Conservation (phyloP, 2,888 invertebrate genomes). For the Mayetiola destructor region DNA sequence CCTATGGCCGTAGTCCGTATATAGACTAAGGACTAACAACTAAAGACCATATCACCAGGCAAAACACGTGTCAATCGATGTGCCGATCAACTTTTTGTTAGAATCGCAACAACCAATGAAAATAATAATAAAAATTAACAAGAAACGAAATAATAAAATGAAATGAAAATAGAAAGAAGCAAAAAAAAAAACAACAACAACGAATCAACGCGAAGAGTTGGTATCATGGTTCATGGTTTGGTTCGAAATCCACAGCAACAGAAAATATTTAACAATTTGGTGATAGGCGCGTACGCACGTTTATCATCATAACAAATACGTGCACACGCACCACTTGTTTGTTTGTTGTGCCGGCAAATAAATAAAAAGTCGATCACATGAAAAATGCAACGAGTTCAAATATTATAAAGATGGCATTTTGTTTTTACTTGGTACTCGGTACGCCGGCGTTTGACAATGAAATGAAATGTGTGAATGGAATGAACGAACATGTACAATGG, state of each 20-base stretch:
- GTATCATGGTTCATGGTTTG: too few relatives aligned
- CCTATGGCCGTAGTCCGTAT: neutral
- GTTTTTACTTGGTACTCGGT: too few relatives aligned
- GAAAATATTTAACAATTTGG: constrained; percentile 5
- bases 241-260: neutral
- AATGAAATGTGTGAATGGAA: too few relatives aligned
- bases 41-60: neutral
- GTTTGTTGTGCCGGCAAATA: constrained; percentile 11
- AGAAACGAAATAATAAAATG: neutral
- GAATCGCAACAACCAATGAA: too few relatives aligned
- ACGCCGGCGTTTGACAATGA: too few relatives aligned
- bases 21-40: too few relatives aligned
- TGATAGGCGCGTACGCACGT: neutral
- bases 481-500: too few relatives aligned
- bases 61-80: neutral
- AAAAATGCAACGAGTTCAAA: too few relatives aligned
- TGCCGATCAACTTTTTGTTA: constrained; percentile 10
- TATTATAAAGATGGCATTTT: too few relatives aligned
- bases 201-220: too few relatives aligned
- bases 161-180: neutral
- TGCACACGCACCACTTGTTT: constrained; percentile 6
- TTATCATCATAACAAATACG: too few relatives aligned
- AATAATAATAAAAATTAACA: neutral
- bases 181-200: neutral
- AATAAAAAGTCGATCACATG: too few relatives aligned